Evolutionary conservation across 2,113 vertebrate species (phyloP), one percentile per base, ranked within the genome.

Genomic region (Pterophyllum scalare): DNA sequence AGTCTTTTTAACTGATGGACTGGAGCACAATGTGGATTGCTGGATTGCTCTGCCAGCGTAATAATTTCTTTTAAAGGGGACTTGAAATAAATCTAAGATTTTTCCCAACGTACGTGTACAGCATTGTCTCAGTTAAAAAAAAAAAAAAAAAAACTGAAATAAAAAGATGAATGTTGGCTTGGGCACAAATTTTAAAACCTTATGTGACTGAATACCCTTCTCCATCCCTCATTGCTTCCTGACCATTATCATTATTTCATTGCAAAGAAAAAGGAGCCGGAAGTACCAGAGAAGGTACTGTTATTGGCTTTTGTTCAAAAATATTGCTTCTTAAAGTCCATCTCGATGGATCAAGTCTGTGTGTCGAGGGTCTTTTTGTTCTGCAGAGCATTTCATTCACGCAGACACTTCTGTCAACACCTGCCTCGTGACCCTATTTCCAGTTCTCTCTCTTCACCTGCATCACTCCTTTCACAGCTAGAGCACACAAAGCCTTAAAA

Each of bases 1-100:
- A 86, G 62, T 46, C 65, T 87, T 86, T 86, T 90, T 82, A 85
- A 86, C 72, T 86, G 81, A 89, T 87, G 65, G 79, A 77, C 77
- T 77, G 20, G 46, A 75, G 82, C 77, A 46, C 31, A 58, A 85
- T 64, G 87, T 38, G 75, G 59, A 84, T 87, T n/a, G 54, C 26
- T 74, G 79, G 72, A 60, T 62, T 38, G 35, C 57, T 22, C 74
- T 28, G 62, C 35, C 7, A 28, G 77, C 26, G 49, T 58, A 83
- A 79, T 61, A 84, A 67, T 83, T 64, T 49, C 26, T 79, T 85
- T 81, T 62, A 60, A 89, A 81, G 11, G 75, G 59, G 54, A 70
- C 59, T 64, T 3, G 33, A 77, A 85, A 88, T 22, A 3, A 22
- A 80, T 81, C 17, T 6, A 59, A 80, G 12, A 62, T 9, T 65